These are phyloP conservation scores for Hyperoplus immaculatus DNA, from an alignment of 2,797 vertebrate species.

Conservation along the genomic window DNA sequence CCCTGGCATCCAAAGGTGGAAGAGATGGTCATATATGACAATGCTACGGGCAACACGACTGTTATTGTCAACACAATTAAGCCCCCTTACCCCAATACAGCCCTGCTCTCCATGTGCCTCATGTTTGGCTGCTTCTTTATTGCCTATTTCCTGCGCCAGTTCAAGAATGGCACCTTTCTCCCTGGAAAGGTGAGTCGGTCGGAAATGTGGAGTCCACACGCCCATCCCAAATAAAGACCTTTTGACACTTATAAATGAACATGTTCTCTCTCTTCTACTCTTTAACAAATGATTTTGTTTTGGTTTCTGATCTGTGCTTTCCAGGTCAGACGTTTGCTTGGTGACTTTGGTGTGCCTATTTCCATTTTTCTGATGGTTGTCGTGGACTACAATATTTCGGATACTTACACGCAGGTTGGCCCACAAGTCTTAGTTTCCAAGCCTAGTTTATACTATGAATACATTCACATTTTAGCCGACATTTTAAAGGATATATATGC, in stretches of 20 bases:
- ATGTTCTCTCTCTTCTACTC: not conserved
- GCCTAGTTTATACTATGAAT: not conserved
- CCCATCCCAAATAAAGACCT: not conserved
- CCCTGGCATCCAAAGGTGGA: constrained; percentile 77
- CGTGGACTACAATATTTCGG: constrained; percentile 86
- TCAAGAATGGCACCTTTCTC: constrained; percentile 93
- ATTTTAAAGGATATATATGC: not conserved
- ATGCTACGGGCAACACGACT: constrained; percentile 77
- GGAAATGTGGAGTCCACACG: not conserved
- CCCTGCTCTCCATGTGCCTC: constrained; percentile 90
- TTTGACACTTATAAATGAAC: not conserved
- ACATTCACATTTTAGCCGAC: not conserved
- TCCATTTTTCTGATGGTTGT: constrained; percentile 94
- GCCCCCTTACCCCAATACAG: constrained; percentile 85
- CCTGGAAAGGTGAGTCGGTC: constrained; percentile 87
- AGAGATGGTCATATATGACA: constrained; percentile 64
- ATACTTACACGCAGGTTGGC: constrained; percentile 94
- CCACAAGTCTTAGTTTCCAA: not conserved
- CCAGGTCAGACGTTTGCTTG: constrained; percentile 93
- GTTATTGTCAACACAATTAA: constrained; percentile 56
- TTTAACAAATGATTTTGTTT: not conserved
- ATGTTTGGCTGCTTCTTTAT: constrained; percentile 92
- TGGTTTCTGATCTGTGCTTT: not conserved
- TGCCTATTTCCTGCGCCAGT: constrained; percentile 89
- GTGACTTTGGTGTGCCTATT: constrained; percentile 98